A percentile compares a stretch with the other conserved stretches of the same genome.
phyloP scores from a whole-genome alignment of 2,888 invertebrate genomes.

The Drosophila merina region DNA sequence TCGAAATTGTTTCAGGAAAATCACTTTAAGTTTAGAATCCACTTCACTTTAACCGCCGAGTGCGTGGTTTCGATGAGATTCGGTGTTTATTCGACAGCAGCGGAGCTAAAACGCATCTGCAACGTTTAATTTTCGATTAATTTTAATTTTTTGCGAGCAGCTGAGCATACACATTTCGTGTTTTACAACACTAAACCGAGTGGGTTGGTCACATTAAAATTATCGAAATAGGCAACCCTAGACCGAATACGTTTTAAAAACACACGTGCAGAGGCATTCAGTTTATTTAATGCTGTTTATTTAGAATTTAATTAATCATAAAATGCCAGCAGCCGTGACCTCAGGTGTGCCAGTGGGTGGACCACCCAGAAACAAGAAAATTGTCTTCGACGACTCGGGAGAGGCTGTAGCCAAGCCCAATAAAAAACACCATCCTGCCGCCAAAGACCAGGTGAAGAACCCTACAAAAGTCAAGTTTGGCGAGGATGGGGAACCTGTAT shows the following conservation, averaged over 20 bases:
- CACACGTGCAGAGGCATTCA: conserved; percentile 60
- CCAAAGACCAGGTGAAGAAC: conserved; percentile 21
- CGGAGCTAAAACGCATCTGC: not conserved
- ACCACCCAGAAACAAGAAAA: conserved; percentile 76
- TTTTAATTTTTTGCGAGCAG: not conserved
- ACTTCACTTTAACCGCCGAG: not conserved
- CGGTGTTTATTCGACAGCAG: conserved; percentile 6
- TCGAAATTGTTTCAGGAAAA: conserved; percentile 14
- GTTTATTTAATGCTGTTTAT: conserved; percentile 16
- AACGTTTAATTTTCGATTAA: conserved; percentile 5
- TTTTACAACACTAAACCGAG: not conserved
- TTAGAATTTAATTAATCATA: conserved; percentile 40
- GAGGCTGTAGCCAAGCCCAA: conserved; percentile 50
- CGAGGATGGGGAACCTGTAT: conserved; percentile 13
- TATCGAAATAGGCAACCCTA: not conserved
- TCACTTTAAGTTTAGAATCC: not conserved
- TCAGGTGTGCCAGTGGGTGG: conserved; percentile 47
- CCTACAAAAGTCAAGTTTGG: conserved; percentile 26
- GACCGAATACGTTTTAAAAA: conserved; percentile 31
- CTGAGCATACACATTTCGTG: not conserved
- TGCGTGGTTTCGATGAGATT: not conserved
- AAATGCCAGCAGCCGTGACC: conserved; percentile 70
- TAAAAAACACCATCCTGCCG: conserved; percentile 47
- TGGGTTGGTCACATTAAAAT: not conserved
- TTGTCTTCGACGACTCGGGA: conserved; percentile 79